Evolutionary conservation across 1,140 invertebrate genomes (phyloP), one percentile per base, ranked within the genome.

Genomic region (Ectropis grisescens): DNA sequence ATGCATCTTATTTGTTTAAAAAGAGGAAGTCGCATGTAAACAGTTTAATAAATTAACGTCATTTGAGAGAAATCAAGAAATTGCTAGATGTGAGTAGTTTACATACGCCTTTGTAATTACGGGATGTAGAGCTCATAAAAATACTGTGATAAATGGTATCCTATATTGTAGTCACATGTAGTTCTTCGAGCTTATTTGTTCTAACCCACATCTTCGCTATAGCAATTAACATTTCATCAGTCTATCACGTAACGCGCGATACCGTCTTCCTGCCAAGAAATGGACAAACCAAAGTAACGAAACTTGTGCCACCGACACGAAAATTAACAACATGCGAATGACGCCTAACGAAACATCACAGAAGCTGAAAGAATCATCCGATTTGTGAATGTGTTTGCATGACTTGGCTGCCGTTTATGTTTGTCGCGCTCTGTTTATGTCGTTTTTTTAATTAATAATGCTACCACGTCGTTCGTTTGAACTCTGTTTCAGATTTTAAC

Each of bases 211-310:
- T 19, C 8, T 19, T 19, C 16, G 8, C 16, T 8, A 19, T 4
- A 19, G 16, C 16, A 16, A 30, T 30, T 30, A 33, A 14, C 26
- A 5, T 29, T 8, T n/a, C n/a, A n/a, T n/a, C n/a, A n/a, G 29
- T 43, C 44, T 47, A 47, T 45, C 33, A 47, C 24, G 10, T 33
- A 28, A 42, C 30, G 54, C 58, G 66, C 59, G 61, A 62, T 72
- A 70, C 74, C 74, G 74, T 58, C 74, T 79, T 76, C 74, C 74
- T 76, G 69, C 74, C 74, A 53, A 55, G 53, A 59, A 40, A 57
- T 41, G 48, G 54, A 55, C 40, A 52, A 40, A 43, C 37, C 45
- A 39, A 51, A 51, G 34, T 56, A 50, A 53, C 49, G 54, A 61
- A 22, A 56, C 35, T 51, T 56, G 48, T 54, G 58, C 56, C 53